Percentiles rank a stretch among this genome's conserved stretches.
phyloP scores from a whole-genome alignment of 2,888 invertebrate species.

The Drosophila eohydei region DNA sequence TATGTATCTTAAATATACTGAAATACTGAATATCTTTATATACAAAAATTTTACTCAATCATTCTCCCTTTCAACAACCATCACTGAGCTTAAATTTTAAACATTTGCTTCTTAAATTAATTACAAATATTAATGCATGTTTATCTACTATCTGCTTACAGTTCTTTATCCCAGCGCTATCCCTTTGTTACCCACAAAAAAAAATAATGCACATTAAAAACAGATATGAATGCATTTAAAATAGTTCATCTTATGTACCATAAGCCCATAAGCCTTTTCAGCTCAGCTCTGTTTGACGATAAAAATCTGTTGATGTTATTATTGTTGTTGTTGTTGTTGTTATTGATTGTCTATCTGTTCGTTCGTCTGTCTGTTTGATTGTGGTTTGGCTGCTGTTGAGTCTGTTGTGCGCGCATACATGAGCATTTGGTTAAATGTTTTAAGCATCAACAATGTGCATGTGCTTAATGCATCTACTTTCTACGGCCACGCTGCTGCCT shows the following conservation, averaged over 20 bases:
- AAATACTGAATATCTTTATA: too few species aligned
- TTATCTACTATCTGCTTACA: neutral
- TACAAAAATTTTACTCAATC: too few species aligned
- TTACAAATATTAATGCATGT: neutral
- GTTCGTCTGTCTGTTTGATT: slow-evolving; percentile 22
- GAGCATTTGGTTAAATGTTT: slow-evolving; percentile 43
- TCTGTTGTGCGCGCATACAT: neutral
- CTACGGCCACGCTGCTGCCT: slow-evolving; percentile 9
- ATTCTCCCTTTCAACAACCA: too few species aligned
- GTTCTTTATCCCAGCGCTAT: neutral
- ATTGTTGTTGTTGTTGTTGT: slow-evolving; percentile 3
- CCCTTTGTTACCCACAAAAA: neutral
- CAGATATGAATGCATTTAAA: slow-evolving; percentile 10
- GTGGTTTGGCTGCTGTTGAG: slow-evolving; percentile 29
- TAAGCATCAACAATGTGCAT: slow-evolving; percentile 19
- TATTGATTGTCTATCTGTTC: slow-evolving; percentile 11
- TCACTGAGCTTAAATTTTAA: too few species aligned
- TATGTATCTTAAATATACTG: too few species aligned
- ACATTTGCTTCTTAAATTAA: neutral
- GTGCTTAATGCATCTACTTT: slow-evolving; percentile 49
- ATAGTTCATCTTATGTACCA: slow-evolving; percentile 10
- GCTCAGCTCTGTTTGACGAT: slow-evolving; percentile 24
- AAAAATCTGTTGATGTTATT: slow-evolving; percentile 29
- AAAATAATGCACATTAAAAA: neutral
- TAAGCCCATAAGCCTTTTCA: slow-evolving; percentile 49